Percentiles rank a stretch among this genome's conserved stretches.
Conservation (phyloP, 2,888 invertebrate genomes). For the Platycnemis pennipes region DNA sequence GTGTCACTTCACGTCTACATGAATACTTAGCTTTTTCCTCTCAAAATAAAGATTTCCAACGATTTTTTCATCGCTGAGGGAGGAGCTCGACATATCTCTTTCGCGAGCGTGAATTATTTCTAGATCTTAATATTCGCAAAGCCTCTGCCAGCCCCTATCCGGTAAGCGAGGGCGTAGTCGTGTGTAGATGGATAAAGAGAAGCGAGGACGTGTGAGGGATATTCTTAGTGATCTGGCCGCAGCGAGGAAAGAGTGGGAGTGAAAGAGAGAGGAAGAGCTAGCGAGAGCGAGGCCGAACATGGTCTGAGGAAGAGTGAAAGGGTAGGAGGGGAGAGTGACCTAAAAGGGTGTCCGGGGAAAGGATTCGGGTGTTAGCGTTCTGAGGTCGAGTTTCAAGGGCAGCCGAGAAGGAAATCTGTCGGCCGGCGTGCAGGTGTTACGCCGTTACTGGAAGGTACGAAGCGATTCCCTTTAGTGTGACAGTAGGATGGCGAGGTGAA, state of each 20-base stretch:
- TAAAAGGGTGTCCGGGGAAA: conserved; percentile 34
- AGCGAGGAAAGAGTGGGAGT: neutral
- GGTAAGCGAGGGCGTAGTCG: neutral
- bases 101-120: neutral
- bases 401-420: neutral
- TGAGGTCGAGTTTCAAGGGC: conserved; percentile 55
- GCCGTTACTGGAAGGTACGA: neutral
- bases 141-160: neutral
- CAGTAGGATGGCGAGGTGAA: neutral
- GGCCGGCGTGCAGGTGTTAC: neutral
- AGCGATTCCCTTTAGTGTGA: neutral
- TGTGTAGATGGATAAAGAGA: neutral
- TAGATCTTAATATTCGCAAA: neutral
- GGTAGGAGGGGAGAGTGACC: conserved; percentile 5
- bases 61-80: neutral
- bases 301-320: neutral
- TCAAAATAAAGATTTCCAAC: neutral
- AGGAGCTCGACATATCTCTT: neutral
- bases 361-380: conserved; percentile 18
- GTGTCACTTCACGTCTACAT: neutral
- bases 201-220: neutral
- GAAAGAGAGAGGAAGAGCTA: neutral
- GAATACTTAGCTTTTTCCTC: neutral
- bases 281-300: neutral
- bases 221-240: neutral